Conservation (phyloP, 2,888 invertebrate species). For the Chymomyza fuscimana region DNA sequence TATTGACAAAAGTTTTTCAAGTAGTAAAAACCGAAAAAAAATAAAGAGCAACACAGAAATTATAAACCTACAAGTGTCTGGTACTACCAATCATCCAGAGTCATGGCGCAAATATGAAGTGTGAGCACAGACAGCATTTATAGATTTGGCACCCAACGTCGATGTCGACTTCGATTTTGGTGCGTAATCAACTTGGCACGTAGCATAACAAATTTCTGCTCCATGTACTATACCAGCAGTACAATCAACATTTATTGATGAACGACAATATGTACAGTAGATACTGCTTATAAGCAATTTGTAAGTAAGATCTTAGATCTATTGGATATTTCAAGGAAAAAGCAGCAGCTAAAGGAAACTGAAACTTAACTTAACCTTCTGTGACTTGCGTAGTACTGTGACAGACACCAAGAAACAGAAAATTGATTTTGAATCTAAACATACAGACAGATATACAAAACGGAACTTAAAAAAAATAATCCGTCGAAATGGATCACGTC, state of each 20-base stretch:
- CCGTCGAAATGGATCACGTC: too few relatives aligned
- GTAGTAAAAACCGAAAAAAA: constrained; percentile 39
- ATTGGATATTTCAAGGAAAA: too few relatives aligned
- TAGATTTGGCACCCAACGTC: constrained; percentile 34
- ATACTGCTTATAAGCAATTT: neutral
- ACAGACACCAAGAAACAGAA: too few relatives aligned
- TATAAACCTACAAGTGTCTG: constrained; percentile 60
- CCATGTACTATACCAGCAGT: neutral
- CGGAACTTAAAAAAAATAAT: too few relatives aligned
- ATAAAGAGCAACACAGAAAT: constrained; percentile 35
- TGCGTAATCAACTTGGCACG: constrained; percentile 56
- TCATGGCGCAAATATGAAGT: constrained; percentile 46
- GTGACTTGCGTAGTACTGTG: too few relatives aligned
- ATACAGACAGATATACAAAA: too few relatives aligned
- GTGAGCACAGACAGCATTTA: constrained; percentile 35
- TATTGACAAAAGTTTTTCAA: constrained; percentile 69
- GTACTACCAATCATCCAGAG: constrained; percentile 57
- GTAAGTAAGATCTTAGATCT: too few relatives aligned
- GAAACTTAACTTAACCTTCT: too few relatives aligned
- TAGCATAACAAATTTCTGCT: constrained; percentile 1
- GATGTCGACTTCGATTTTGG: constrained; percentile 22
- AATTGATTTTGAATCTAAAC: too few relatives aligned
- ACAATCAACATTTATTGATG: neutral
- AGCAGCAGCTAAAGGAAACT: too few relatives aligned
- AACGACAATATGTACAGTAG: neutral